Conservation (phyloP, 1,140 invertebrate species). For the Eulimnadia texana region DNA sequence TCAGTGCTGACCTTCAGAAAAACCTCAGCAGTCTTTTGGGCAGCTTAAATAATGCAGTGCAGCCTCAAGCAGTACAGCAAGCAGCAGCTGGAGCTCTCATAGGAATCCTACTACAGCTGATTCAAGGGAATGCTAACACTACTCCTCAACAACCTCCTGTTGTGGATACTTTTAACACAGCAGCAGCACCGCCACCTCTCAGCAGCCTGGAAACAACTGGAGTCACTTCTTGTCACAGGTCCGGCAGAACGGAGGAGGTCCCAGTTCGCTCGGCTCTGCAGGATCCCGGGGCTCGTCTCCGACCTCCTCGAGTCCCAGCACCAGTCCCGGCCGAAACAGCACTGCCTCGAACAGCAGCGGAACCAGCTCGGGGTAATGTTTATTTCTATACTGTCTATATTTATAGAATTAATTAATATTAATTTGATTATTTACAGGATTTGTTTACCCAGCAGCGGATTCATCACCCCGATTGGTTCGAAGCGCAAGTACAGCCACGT, state of each 20-base stretch:
- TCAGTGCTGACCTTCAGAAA: constrained; percentile 16
- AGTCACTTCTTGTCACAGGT: background rate
- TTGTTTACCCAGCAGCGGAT: background rate
- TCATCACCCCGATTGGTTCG: constrained; percentile 28
- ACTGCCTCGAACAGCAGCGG: background rate
- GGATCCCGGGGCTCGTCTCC: constrained; percentile 7
- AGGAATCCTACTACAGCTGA: constrained; percentile 2
- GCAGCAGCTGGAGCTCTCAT: constrained; percentile 11
- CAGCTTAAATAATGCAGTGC: constrained; percentile 6
- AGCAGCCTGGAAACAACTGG: background rate
- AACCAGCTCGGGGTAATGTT: background rate
- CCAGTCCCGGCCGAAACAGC: background rate
- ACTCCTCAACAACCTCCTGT: background rate
- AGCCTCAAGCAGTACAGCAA: constrained; percentile 8
- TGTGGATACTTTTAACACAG: background rate
- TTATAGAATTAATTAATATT: background rate
- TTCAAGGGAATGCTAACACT: background rate
- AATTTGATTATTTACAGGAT: background rate
- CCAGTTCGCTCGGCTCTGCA: constrained; percentile 3
- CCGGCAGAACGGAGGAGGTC: background rate
- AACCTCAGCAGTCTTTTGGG: constrained; percentile 4
- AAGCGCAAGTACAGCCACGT: constrained; percentile 34
- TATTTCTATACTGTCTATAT: background rate
- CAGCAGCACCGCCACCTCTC: background rate
- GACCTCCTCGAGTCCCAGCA: background rate